These are phyloP conservation scores for Phymastichus coffea DNA, from an alignment of 1,140 invertebrate species.

Conservation along the genomic window DNA sequence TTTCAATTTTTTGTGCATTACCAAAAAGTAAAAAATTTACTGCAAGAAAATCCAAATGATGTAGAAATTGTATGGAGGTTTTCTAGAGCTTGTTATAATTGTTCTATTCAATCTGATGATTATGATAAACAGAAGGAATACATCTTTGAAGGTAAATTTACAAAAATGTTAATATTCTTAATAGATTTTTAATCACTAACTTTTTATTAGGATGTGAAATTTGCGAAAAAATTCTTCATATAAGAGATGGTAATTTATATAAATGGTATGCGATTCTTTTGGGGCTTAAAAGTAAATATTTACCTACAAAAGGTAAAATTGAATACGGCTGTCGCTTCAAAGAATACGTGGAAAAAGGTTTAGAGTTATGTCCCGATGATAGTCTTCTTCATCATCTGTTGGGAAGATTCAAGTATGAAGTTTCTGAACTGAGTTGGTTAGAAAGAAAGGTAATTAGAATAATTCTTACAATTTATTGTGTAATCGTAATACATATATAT, in stretches of 20 bases:
- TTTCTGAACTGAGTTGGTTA: constrained; percentile 66
- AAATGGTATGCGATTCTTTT: constrained; percentile 80
- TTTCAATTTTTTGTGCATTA: constrained; percentile 39
- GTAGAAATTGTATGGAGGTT: constrained; percentile 68
- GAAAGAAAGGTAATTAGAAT: constrained; percentile 64
- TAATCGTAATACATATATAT: constrained; percentile 6
- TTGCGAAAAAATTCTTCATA: constrained; percentile 62
- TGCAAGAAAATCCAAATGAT: constrained; percentile 49
- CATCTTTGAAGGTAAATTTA: constrained; percentile 59
- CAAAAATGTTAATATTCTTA: not conserved
- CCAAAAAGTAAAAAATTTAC: constrained; percentile 45
- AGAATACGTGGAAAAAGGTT: constrained; percentile 71
- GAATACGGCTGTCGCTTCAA: constrained; percentile 69
- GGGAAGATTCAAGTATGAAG: constrained; percentile 71
- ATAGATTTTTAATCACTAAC: not conserved
- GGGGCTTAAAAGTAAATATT: constrained; percentile 64
- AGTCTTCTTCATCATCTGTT: constrained; percentile 68
- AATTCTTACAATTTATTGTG: constrained; percentile 10
- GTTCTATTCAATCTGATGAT: constrained; percentile 55
- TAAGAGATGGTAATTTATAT: constrained; percentile 64
- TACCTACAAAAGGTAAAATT: constrained; percentile 68
- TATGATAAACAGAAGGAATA: constrained; percentile 57
- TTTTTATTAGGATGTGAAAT: constrained; percentile 59
- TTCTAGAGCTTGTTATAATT: constrained; percentile 64
- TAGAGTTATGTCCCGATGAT: constrained; percentile 68